Percentiles rank a stretch among this genome's conserved stretches.
These are phyloP conservation scores for Tonatia bakeri DNA, from an alignment of 2,113 vertebrate genomes.

Conservation along the genomic window DNA sequence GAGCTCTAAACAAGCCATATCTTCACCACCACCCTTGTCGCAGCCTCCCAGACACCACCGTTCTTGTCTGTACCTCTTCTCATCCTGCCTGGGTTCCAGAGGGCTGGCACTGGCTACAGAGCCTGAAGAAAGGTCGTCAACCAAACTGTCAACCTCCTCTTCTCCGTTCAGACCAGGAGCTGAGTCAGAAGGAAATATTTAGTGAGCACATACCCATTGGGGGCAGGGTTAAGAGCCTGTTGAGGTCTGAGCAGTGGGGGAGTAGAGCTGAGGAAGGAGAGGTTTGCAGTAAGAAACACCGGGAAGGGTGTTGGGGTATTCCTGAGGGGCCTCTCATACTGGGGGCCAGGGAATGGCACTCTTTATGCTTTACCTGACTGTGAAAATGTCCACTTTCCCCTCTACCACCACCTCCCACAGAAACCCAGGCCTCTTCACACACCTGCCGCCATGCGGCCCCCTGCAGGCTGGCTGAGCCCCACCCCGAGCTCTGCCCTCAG, in stretches of 20 bases:
- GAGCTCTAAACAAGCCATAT: not conserved
- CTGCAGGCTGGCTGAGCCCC: not conserved
- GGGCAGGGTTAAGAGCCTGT: not conserved
- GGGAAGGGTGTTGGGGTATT: not conserved
- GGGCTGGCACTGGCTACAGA: not conserved
- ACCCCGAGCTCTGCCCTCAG: not conserved
- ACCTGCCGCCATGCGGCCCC: not conserved
- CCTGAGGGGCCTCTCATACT: not conserved
- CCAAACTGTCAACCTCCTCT: not conserved
- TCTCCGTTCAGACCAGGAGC: not conserved
- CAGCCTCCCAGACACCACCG: not conserved
- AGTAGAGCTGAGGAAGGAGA: not conserved
- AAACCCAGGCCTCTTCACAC: too few relatives aligned
- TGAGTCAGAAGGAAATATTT: constrained; percentile 12
- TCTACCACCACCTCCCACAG: not conserved
- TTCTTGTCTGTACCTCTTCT: constrained; percentile 41
- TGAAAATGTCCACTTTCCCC: not conserved
- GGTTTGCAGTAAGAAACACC: not conserved
- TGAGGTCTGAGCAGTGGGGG: not conserved
- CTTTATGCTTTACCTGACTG: not conserved
- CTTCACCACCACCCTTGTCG: not conserved
- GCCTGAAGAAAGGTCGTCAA: not conserved
- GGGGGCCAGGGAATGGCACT: not conserved
- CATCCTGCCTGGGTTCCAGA: not conserved
- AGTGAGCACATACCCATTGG: not conserved